Base-by-base conservation (phyloP, 2,888 invertebrate species). In the Linnaemya tessellans region DNA sequence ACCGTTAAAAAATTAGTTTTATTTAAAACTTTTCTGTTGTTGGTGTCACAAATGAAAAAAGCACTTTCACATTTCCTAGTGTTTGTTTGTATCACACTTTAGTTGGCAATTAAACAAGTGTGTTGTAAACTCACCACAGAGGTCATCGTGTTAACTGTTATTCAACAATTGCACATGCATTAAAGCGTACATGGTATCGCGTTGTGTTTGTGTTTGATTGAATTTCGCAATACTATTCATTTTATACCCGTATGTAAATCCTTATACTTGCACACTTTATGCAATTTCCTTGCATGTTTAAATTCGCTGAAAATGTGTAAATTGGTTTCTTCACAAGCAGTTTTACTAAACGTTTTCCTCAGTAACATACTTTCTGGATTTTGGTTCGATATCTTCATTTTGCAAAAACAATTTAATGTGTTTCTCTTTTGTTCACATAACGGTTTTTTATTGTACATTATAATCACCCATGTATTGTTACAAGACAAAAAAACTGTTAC, bases 1-100 rank as follows among this genome's bases (percentile, higher is more conserved):
- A 92, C 92, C 92, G 92, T 92, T 92, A 92, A 90, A 86, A 58
- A 38, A 1, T 41, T 65, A 49, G 49, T 85, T 85, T 82, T 74
- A 79, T 78, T 78, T 82, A 15, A 25, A 43, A 56, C 5, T 35
- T 62, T 22, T 9, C 56, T n/a, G 4, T 5, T 46, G n/a, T 5
- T 46, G n/a, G n/a, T 46, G 46, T 46, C 5, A 0, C 30, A 56
- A 13, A 56, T 2, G 25, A 64, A 64, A 43, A 38, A 20, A 62
- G 43, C 43, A 41, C n/a, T 68, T 70, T 67, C 25, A 73, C n/a
- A 56, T 18, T 46, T 64, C 1, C 1, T 46, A 74, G 38, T 46
- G 25, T 67, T 65, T 58, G 73, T 54, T 38, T 73, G 49, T 7
- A 22, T 38, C 38, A 51, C n/a, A n/a, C n/a, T n/a, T 20, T 10